A percentile compares a stretch with the other conserved stretches of the same genome.
These are phyloP conservation scores for Phalacrocorax aristotelis DNA, from an alignment of 2,113 vertebrate genomes.

Conservation along the genomic window DNA sequence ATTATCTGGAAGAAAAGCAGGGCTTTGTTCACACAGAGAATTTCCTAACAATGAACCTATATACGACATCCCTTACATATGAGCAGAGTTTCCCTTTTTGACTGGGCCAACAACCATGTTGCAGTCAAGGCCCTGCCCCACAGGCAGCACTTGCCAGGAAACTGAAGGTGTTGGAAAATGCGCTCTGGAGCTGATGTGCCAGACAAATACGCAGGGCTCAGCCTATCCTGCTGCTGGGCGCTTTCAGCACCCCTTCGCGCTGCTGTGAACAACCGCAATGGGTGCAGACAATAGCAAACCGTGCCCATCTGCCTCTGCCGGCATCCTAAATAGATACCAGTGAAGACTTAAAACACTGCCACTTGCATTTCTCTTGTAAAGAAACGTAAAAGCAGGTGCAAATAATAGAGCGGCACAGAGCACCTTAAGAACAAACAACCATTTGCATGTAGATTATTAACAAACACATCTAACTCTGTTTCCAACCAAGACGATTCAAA, in stretches of 20 bases:
- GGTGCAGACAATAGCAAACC: not conserved
- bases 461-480: not conserved
- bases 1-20: not conserved
- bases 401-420: not conserved
- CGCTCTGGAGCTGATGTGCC: accelerated
- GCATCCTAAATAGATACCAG: not conserved
- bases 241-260: not conserved
- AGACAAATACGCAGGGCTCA: not conserved
- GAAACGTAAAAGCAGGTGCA: not conserved
- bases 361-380: not conserved
- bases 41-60: constrained; percentile 4
- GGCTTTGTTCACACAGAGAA: constrained; percentile 24
- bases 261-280: accelerated
- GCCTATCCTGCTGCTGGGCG: accelerated
- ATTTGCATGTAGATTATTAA: not conserved
- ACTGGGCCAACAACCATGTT: accelerated
- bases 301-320: not conserved
- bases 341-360: not conserved
- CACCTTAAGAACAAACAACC: not conserved
- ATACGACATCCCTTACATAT: not conserved
- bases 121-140: not conserved
- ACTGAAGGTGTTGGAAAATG: not conserved
- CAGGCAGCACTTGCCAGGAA: not conserved
- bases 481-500: not conserved
- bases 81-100: not conserved